A percentile compares a stretch with the other conserved stretches of the same genome.
Conservation (phyloP, 2,888 invertebrate species). For the Caenorhabditis japonica region DNA sequence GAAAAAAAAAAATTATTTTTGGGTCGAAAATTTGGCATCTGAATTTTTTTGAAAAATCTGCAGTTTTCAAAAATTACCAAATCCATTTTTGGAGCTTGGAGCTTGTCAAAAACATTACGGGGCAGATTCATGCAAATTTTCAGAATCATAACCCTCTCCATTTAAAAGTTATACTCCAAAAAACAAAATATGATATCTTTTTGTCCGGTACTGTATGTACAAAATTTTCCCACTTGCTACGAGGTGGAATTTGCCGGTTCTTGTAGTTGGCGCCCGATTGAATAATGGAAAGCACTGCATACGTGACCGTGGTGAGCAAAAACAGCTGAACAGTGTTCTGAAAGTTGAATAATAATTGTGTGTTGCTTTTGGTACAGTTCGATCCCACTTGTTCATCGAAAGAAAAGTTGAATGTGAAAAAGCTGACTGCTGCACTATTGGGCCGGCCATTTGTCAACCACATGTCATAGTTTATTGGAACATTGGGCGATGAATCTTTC, state of each 20-base stretch:
- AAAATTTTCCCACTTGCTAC: conserved; percentile 43
- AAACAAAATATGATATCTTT: no score
- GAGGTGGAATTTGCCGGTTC: conserved; percentile 45
- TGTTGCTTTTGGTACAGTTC: no score
- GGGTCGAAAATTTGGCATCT: no score
- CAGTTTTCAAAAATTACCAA: no score
- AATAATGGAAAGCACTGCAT: conserved; percentile 51
- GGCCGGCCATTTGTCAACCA: conserved; percentile 97
- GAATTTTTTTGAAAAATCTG: no score
- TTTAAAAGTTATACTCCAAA: no score
- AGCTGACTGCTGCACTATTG: conserved; percentile 84
- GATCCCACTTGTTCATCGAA: conserved; percentile 85
- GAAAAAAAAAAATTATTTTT: no score
- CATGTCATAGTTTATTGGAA: conserved; percentile 86
- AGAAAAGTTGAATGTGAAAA: conserved; percentile 93
- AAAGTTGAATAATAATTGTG: no score
- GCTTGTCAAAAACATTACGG: not conserved
- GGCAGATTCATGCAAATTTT: no score
- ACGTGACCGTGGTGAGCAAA: conserved; percentile 79
- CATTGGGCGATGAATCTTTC: conserved; percentile 80
- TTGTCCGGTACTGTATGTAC: no score
- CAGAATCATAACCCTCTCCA: no score
- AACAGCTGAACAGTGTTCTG: conserved; percentile 88
- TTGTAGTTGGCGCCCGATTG: conserved; percentile 57
- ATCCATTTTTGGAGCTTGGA: no score